Evolutionary conservation across 1,140 invertebrate genomes (phyloP), one percentile per base, ranked within the genome.

Genomic region (Drosophila nasuta): DNA sequence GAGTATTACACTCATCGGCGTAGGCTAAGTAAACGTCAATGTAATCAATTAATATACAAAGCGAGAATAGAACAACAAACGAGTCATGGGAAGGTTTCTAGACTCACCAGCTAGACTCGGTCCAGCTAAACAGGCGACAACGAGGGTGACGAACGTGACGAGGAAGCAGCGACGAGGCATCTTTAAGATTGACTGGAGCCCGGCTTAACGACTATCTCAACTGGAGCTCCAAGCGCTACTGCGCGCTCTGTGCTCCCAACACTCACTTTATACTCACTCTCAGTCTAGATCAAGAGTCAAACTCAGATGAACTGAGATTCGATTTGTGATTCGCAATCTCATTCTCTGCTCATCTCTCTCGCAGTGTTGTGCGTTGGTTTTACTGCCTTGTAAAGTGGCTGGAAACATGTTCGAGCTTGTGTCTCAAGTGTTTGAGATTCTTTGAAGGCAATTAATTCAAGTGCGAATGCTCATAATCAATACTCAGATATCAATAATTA

Each of bases 1-100:
- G 86, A 1, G 79, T 82, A 13, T 6, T 67, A 51, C 86, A 89
- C 0, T 73, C 70, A 46, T 85, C 86, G 56, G 54, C 86, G 56
- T 89, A 89, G 41, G 56, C 86, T 89, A 48, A 45, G 49, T 17
- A 49, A 41, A 33, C 41, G 41, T 56, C 60, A 73, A 63, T 69
- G 65, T 33, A 64, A 63, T 67, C 38, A 54, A 57, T 46, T 58
- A 83, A 75, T 69, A 77, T 65, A 69, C 35, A 15, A 46, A 54
- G 11, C 41, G 33, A 46, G 35, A 15, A 57, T 17, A 46, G 35
- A 15, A 57, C 25, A 15, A 38, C 35, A 70, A 73, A 46, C 52
- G 3, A 66, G 41, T 71, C 41, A 28, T 56, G 49, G 17, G 52
- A 56, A 49, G 30, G 30, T 57, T 64, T 56, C 60, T 35, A 46